Evolutionary conservation across 2,888 invertebrate species (phyloP).

Genomic region (Stramonita haemastoma): DNA sequence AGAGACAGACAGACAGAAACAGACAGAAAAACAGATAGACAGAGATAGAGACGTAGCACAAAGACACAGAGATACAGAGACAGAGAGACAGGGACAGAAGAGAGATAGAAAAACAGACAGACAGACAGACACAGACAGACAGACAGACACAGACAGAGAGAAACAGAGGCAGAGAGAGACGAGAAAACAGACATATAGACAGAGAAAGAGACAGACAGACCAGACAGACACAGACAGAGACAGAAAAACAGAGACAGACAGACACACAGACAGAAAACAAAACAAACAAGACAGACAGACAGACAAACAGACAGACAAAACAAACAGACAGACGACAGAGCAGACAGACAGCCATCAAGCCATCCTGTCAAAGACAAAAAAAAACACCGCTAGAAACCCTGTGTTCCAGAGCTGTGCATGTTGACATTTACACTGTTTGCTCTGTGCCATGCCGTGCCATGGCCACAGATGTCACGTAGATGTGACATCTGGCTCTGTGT

Average conservation of each 20-base stretch:
- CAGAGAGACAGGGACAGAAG: too few species aligned
- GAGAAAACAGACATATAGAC: neutral
- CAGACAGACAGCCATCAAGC: neutral
- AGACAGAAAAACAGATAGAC: neutral
- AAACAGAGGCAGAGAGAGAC: neutral
- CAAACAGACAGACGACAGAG: neutral
- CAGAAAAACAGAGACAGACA: neutral
- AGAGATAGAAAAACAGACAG: neutral
- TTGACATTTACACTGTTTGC: too few species aligned
- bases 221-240: neutral
- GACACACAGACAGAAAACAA: neutral
- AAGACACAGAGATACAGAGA: neutral
- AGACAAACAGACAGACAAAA: neutral
- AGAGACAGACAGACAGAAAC: neutral
- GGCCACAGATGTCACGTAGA: too few species aligned
- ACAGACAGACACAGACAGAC: neutral
- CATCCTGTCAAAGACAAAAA: too few species aligned
- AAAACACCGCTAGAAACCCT: too few species aligned
- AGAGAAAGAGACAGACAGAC: neutral
- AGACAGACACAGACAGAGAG: neutral
- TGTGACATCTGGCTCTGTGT: too few species aligned
- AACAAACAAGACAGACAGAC: neutral
- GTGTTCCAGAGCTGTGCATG: too few species aligned
- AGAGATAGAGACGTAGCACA: neutral
- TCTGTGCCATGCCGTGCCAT: too few species aligned